Evolutionary conservation across 1,140 invertebrate genomes (phyloP).

Genomic region (Drosophila rufa): DNA sequence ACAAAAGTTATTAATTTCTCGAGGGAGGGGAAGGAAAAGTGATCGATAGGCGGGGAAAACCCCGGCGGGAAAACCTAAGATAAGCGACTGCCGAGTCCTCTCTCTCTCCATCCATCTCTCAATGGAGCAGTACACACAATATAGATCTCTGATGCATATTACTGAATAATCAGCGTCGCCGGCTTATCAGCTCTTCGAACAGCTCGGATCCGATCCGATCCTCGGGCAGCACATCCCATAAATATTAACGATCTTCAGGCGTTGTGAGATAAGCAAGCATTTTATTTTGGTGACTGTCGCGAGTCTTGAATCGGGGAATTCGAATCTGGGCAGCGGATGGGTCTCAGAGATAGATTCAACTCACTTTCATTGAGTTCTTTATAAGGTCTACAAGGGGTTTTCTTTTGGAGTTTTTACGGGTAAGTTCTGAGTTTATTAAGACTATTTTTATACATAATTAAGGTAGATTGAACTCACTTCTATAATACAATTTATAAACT

Average conservation of each 20-base stretch:
- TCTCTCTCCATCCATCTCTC: background rate
- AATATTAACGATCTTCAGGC: slow-evolving; percentile 58
- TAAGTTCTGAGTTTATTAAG: background rate
- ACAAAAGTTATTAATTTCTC: slow-evolving; percentile 74
- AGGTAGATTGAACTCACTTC: background rate
- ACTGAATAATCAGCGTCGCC: slow-evolving; percentile 10
- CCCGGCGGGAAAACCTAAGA: slow-evolving; percentile 39
- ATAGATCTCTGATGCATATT: slow-evolving; percentile 54
- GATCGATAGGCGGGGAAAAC: slow-evolving; percentile 42
- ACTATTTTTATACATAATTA: background rate
- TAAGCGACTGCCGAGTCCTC: slow-evolving; percentile 14
- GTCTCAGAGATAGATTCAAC: slow-evolving; percentile 6
- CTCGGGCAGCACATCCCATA: slow-evolving; percentile 36
- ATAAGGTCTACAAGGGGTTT: background rate
- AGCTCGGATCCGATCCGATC: slow-evolving; percentile 19
- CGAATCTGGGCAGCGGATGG: slow-evolving; percentile 48
- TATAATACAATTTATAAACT: background rate
- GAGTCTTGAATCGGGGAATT: slow-evolving; percentile 11
- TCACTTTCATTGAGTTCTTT: slow-evolving; percentile 36
- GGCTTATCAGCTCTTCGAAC: slow-evolving; percentile 40
- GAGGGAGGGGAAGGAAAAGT: slow-evolving; percentile 1
- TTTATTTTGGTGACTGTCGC: slow-evolving; percentile 10
- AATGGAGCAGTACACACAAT: slow-evolving; percentile 23
- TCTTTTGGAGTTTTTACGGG: background rate
- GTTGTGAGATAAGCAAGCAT: slow-evolving; percentile 33